Evolutionary conservation across 2,113 vertebrate species (phyloP).

Genomic region (Nothocercus julius): DNA sequence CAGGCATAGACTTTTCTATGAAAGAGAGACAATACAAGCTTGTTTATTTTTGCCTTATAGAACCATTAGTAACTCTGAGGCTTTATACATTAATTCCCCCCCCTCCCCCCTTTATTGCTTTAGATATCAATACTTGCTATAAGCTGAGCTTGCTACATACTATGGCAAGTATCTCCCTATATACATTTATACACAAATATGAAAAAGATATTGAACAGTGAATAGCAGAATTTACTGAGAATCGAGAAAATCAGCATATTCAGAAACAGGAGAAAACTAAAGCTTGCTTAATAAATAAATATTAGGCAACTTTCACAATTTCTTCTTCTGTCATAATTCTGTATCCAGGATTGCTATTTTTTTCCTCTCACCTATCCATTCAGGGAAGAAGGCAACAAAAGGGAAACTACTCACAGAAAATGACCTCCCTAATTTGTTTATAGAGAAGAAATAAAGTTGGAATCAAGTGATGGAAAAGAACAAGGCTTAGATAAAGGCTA

Average conservation of each 20-base stretch:
- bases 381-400: not conserved
- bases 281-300: not conserved
- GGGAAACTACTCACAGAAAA: not conserved
- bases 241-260: not conserved
- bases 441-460: not conserved
- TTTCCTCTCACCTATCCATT: not conserved
- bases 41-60: conserved; percentile 1
- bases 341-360: not conserved
- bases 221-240: conserved; percentile 2
- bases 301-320: not conserved
- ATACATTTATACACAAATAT: not conserved
- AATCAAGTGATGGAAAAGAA: not conserved
- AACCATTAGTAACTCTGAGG: not conserved
- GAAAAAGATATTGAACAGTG: not conserved
- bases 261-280: not conserved
- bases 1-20: conserved; percentile 11
- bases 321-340: not conserved
- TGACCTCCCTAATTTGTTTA: not conserved
- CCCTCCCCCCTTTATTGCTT: not conserved
- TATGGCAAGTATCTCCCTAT: not conserved
- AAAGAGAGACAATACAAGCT: not conserved
- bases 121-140: not conserved
- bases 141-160: conserved; percentile 1
- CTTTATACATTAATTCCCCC: not conserved
- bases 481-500: not conserved